These are phyloP conservation scores for Holothuria leucospilota DNA, from an alignment of 53 echinoderm and acorn worm species.

Conservation along the genomic window DNA sequence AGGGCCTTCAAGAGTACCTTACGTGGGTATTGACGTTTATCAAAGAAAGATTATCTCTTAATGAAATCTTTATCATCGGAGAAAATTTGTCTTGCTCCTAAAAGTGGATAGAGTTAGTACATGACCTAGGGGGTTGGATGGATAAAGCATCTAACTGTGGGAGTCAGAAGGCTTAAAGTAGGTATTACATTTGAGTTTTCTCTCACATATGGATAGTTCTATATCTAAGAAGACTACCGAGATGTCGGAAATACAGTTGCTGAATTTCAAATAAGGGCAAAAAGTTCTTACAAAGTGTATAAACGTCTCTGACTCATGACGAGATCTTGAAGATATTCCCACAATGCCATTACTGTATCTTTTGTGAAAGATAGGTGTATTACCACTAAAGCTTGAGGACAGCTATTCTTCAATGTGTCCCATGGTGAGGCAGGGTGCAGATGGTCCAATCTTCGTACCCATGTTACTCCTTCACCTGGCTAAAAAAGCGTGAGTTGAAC, in stretches of 20 bases:
- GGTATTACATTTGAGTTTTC: neutral
- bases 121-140: slow-evolving; percentile 4
- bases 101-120: neutral
- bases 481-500: neutral
- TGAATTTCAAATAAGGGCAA: neutral
- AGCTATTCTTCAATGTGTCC: neutral
- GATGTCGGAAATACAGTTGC: neutral
- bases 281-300: neutral
- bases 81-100: too few relatives aligned
- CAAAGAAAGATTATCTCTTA: too few relatives aligned
- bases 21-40: too few relatives aligned
- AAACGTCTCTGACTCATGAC: neutral
- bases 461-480: neutral
- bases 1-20: too few relatives aligned
- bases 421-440: neutral
- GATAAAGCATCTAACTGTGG: slow-evolving; percentile 8
- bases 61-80: too few relatives aligned
- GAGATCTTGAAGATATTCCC: neutral
- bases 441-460: slow-evolving; percentile 15
- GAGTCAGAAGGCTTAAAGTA: slow-evolving; percentile 34
- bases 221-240: slow-evolving; percentile 26
- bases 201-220: neutral
- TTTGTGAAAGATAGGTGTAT: neutral
- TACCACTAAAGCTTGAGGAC: neutral
- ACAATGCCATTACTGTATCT: neutral